Conservation (phyloP, 2,113 vertebrate species). For the Phalacrocorax brasilianus region DNA sequence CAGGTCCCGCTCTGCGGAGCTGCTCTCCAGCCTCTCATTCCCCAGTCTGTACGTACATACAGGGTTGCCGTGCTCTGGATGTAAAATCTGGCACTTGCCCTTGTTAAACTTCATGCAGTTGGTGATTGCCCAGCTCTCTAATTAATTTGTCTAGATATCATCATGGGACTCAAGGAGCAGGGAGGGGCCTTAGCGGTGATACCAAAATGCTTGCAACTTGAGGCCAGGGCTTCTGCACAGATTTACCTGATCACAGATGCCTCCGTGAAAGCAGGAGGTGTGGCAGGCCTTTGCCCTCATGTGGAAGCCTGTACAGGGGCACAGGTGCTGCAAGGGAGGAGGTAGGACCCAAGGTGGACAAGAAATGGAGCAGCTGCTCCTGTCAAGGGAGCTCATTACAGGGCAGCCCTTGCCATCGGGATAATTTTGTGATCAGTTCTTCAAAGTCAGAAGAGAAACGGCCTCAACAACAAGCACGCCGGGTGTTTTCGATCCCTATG, state of each 20-base stretch:
- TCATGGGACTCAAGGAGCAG: neutral
- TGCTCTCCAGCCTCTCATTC: no score
- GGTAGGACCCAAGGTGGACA: neutral
- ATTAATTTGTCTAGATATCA: no score
- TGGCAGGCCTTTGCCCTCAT: accelerated
- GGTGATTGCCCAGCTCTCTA: no score
- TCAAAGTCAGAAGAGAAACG: neutral
- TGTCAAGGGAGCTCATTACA: neutral
- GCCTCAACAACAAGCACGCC: accelerated
- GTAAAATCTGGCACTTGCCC: no score
- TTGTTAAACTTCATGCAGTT: no score
- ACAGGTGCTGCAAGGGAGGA: neutral
- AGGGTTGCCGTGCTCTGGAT: no score
- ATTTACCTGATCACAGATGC: accelerated
- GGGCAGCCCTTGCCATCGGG: accelerated
- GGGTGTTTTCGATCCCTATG: neutral
- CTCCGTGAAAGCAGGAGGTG: accelerated
- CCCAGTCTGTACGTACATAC: no score
- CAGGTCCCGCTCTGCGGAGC: no score
- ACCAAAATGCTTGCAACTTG: accelerated
- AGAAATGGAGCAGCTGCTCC: accelerated
- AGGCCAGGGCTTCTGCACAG: neutral
- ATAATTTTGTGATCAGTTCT: neutral
- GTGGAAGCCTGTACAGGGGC: no score
- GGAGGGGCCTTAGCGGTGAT: no score